Evolutionary conservation across 2,888 invertebrate genomes (phyloP), one percentile per base, ranked within the genome.

Genomic region (Volucella inanis): DNA sequence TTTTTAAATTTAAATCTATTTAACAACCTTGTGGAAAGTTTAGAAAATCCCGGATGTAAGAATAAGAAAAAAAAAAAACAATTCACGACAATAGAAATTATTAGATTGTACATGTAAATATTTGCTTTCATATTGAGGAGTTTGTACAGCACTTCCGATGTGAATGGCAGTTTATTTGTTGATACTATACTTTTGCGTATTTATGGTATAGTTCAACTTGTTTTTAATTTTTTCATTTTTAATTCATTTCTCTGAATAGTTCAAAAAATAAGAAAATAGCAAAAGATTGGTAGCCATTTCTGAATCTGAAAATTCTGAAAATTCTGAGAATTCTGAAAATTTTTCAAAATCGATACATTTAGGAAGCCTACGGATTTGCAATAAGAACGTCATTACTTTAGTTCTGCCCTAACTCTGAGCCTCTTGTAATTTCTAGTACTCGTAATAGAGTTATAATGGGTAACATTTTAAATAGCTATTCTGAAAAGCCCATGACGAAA

Each of bases 21-120:
- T 39, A 38, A 39, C 39, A 14, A 15, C 50, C 64, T 64, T 64
- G 39, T 50, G 50, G 64, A 64, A 64, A 47, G n/a, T 45, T 62
- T 62, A 10, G 14, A 61, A 47, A 62, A 62, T 39, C 49, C 49
- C 50, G 62, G 49, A 15, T 64, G 50, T 39, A 39, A 39, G 8
- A 31, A 62, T 11, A 22, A 39, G 11, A 38, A 49, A 39, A 39
- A 15, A 38, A 49, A 39, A 15, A 39, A 39, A 8, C 31, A 49
- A 61, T 31, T 31, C 31, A 31, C 31, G 6, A 31, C 22, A 61
- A 22, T 31, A 45, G n/a, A 62, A 62, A 47, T 14, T 62, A n/a
- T 31, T 9, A 31, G 47, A 62, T 62, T 47, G 15, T 3, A 50
- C n/a, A 12, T 38, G 64, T 39, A 64, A 64, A 64, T 64, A 50